phyloP scores from a whole-genome alignment of 1,140 invertebrate genomes.

The Lepidurus apus region DNA sequence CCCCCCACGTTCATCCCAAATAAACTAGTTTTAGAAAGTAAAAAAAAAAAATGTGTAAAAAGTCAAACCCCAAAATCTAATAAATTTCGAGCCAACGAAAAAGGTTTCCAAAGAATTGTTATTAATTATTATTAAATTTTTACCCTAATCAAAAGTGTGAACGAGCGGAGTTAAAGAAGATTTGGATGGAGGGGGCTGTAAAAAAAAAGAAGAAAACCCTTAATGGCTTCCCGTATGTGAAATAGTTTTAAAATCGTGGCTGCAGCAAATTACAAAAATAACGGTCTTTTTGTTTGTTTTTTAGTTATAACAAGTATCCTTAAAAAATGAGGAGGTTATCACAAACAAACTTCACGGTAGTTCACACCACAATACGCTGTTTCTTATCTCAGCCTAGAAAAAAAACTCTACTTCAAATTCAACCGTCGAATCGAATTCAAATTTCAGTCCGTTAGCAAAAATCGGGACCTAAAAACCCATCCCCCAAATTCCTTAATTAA shows the following conservation, averaged over 20 bases:
- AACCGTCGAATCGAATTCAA: no score
- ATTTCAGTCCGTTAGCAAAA: no score
- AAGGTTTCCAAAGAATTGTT: no score
- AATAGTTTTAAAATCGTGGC: background rate
- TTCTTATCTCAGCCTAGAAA: background rate
- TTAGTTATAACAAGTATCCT: slow-evolving; percentile 2
- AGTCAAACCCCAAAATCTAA: no score
- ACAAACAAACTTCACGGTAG: slow-evolving; percentile 21
- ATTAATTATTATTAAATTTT: no score
- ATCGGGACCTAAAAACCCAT: no score
- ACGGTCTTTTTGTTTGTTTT: background rate
- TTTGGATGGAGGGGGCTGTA: background rate
- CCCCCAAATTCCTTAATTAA: no score
- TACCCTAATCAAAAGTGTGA: no score
- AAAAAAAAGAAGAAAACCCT: background rate
- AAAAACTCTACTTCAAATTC: no score
- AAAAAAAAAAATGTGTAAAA: no score
- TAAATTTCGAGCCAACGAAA: no score
- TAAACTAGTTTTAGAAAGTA: background rate
- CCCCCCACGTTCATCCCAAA: background rate
- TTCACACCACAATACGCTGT: background rate
- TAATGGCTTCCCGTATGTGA: background rate
- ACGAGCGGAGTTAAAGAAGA: background rate
- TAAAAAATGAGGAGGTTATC: slow-evolving; percentile 18
- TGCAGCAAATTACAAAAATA: slow-evolving; percentile 22